Base-by-base conservation (phyloP, 1,140 invertebrate genomes). In the Anoplophora glabripennis region DNA sequence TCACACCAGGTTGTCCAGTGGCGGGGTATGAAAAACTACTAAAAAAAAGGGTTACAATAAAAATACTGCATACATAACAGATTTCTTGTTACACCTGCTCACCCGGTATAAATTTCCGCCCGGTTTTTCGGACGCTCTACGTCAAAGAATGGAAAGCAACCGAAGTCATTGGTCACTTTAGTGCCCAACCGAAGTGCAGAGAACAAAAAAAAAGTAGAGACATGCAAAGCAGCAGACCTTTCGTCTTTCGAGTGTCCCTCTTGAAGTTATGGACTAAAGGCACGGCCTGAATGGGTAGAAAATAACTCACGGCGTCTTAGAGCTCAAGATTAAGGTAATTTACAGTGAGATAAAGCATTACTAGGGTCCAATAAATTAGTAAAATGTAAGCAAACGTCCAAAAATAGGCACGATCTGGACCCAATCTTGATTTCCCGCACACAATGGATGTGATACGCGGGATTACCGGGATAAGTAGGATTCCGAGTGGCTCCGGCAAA, bases 321-420 rank as follows among this genome's bases (percentile, higher is more conserved):
- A 38, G 49, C 38, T 35, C 35, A 37, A 52, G 35, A 52, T 52
- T 52, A 52, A 37, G 49, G 49, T 52, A 52, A 52, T 52, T 52
- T 52, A 52, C 14, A 52, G 49, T n/a, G 38, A 52, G 49, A 52
- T 52, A 52, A 52, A 52, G 36, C 49, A 52, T 52, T 38, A 37
- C 36, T 37, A 10, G 49, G 36, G 35, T n/a, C 49, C 36, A 52
- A 52, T 52, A 37, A 38, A 52, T 52, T 38, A 52, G 28, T 52
- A 38, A 52, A 52, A 52, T 52, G 49, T 52, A 52, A 52, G 49
- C 49, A 52, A 52, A 52, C 49, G 49, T 52, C 49, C 40, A 52
- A 52, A 52, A 52, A 52, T 52, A 52, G 49, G 49, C 40, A 12
- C 49, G 38, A 52, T 52, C 38, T 52, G 49, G 37, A 11, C 35